Conservation (phyloP, 92 coral and sea anemone species). For the Zoanthus solanderi region DNA sequence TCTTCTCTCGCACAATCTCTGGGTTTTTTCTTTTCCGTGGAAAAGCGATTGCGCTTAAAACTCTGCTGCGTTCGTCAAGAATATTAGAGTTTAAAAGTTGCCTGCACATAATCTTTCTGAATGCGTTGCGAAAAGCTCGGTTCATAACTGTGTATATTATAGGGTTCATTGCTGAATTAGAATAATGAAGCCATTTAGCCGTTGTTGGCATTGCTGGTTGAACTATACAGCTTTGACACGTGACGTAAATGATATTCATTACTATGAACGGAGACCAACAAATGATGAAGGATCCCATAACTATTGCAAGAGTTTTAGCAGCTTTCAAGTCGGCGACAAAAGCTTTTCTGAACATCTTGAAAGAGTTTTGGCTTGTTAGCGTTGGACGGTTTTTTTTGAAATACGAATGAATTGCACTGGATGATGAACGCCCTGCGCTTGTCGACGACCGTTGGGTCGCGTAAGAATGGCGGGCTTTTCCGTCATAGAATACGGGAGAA, state of each 20-base stretch:
- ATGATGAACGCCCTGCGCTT: constrained; percentile 36
- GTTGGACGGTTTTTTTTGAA: constrained; percentile 40
- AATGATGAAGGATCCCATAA: constrained; percentile 85
- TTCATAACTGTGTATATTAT: constrained; percentile 81
- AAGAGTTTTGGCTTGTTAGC: constrained; percentile 69
- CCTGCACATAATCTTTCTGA: constrained; percentile 78
- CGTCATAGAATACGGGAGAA: constrained; percentile 31
- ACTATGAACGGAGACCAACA: constrained; percentile 90
- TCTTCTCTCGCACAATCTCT: not conserved
- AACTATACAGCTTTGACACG: constrained; percentile 60
- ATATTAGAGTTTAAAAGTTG: not conserved
- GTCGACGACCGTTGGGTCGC: constrained; percentile 34
- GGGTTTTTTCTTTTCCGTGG: constrained; percentile 1
- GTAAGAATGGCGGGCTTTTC: constrained; percentile 43
- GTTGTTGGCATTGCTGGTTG: constrained; percentile 35
- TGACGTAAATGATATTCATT: constrained; percentile 53
- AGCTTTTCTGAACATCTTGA: constrained; percentile 67
- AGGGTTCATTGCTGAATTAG: constrained; percentile 86
- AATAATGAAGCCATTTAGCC: constrained; percentile 88
- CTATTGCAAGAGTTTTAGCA: constrained; percentile 86
- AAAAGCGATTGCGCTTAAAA: not conserved
- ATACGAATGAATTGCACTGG: constrained; percentile 56
- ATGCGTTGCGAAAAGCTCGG: constrained; percentile 81
- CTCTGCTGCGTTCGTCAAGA: not conserved
- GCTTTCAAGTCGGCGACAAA: constrained; percentile 81